These are phyloP conservation scores for Girardinus metallicus DNA, from an alignment of 2,797 vertebrate genomes.

Conservation along the genomic window DNA sequence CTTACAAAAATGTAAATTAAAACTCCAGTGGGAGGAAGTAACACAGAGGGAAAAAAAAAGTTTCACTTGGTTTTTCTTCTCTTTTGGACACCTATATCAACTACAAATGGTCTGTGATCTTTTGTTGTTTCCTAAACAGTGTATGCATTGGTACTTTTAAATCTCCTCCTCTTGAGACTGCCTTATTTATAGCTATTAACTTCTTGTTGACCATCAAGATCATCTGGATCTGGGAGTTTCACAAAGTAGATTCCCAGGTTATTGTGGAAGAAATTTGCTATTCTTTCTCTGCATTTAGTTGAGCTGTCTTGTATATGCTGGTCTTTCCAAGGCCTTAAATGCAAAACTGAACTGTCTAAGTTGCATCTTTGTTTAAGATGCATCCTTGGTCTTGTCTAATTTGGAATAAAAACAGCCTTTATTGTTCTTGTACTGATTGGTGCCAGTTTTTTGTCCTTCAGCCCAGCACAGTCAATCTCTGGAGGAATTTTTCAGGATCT, in stretches of 20 bases:
- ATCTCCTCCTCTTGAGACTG: neutral
- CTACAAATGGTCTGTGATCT: neutral
- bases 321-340: neutral
- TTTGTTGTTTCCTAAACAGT: neutral
- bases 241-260: neutral
- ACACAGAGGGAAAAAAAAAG: neutral
- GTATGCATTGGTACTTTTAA: neutral
- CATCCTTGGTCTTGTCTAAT: neutral
- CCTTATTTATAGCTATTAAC: too few species aligned
- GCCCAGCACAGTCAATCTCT: neutral
- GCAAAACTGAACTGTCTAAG: neutral
- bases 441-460: neutral
- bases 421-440: neutral
- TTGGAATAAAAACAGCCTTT: neutral
- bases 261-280: neutral
- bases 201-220: neutral
- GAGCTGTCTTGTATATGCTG: neutral
- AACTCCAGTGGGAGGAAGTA: neutral
- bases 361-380: neutral
- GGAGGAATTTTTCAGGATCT: neutral
- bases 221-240: too few species aligned
- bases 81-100: neutral
- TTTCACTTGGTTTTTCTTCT: neutral
- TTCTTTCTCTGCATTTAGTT: neutral
- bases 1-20: slow-evolving; percentile 1